A percentile compares a stretch with the other conserved stretches of the same genome.
Evolutionary conservation across 1,140 invertebrate species (phyloP).

Genomic region (Dendroctonus ponderosae): DNA sequence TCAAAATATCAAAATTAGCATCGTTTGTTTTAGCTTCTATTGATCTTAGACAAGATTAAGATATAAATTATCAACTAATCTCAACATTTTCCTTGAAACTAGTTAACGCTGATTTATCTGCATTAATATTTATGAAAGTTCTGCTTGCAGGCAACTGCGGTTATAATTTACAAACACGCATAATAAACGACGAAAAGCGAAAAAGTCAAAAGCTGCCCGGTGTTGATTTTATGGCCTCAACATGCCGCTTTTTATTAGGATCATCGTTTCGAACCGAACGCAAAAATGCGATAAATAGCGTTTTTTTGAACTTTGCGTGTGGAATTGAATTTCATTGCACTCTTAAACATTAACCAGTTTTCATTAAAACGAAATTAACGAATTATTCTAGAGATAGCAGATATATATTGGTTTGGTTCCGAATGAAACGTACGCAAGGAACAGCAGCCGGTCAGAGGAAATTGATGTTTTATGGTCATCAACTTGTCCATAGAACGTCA

Average conservation of each 20-base stretch:
- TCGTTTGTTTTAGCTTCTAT: no score
- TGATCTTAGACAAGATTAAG: no score
- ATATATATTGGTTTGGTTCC: no score
- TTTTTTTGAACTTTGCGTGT: constrained; percentile 7
- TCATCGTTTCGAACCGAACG: constrained; percentile 2
- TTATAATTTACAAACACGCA: constrained; percentile 12
- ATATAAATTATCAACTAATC: constrained; percentile 9
- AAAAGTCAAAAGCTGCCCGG: constrained; percentile 11
- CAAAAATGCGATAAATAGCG: constrained; percentile 6
- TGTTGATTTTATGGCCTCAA: constrained; percentile 30
- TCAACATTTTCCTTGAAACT: constrained; percentile 15
- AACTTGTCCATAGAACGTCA: no score
- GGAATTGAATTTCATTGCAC: constrained; percentile 12
- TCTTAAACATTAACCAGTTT: neutral
- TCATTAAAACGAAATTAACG: no score
- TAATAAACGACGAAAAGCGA: constrained; percentile 18
- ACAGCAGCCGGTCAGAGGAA: no score
- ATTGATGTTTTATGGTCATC: no score
- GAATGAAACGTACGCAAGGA: no score
- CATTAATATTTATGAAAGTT: constrained; percentile 19
- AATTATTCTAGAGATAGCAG: no score
- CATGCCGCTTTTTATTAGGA: constrained; percentile 30
- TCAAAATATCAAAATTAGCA: no score
- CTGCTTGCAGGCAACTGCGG: neutral
- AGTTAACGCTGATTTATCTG: constrained; percentile 15